These are phyloP conservation scores for Tautogolabrus adspersus DNA, from an alignment of 2,113 vertebrate genomes.

Conservation along the genomic window DNA sequence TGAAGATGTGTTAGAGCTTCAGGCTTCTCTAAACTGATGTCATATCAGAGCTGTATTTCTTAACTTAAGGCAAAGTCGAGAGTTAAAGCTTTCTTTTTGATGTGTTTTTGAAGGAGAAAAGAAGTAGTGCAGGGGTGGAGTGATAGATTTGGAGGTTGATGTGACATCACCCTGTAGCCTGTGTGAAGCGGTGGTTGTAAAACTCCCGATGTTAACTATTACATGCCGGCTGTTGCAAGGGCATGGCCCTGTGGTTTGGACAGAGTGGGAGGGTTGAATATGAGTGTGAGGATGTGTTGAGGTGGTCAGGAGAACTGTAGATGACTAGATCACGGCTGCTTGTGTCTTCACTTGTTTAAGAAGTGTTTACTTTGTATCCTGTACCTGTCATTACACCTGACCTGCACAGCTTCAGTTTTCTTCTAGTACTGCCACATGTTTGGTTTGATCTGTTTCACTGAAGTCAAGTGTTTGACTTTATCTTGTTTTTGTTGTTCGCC, in stretches of 20 bases:
- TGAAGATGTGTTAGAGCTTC: background rate
- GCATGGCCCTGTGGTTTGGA: background rate
- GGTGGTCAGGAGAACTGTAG: conserved; percentile 12
- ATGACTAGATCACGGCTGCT: conserved; percentile 49
- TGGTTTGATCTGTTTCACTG: background rate
- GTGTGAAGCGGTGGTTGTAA: too few species aligned
- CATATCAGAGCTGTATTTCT: background rate
- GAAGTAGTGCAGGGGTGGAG: background rate
- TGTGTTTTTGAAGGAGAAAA: background rate
- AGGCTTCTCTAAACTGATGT: conserved; percentile 1
- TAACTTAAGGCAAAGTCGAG: background rate
- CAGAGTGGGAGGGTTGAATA: background rate
- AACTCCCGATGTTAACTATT: too few species aligned
- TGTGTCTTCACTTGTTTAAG: conserved; percentile 49
- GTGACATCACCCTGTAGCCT: background rate
- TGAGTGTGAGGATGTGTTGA: conserved; percentile 42
- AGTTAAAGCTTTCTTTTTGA: background rate
- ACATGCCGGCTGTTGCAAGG: background rate
- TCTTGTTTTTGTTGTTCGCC: background rate
- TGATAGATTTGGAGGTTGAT: background rate
- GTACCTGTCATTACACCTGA: background rate
- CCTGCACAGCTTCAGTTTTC: background rate
- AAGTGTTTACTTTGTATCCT: conserved; percentile 24
- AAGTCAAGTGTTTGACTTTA: background rate
- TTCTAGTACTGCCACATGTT: background rate